Percentiles rank a stretch among this genome's conserved stretches.
phyloP scores from a whole-genome alignment of 2,888 invertebrate genomes.

The Synergus gifuensis region DNA sequence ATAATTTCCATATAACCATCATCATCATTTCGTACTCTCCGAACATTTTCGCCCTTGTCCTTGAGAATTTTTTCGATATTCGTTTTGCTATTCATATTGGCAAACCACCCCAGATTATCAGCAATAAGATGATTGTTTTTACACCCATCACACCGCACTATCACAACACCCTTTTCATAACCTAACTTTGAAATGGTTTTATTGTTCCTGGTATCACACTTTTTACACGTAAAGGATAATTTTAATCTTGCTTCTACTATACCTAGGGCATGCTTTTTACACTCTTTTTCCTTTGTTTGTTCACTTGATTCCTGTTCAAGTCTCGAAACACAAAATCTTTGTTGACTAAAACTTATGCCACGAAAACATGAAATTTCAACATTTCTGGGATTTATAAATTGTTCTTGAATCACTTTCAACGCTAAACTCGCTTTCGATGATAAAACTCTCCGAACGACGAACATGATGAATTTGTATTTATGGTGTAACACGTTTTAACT shows the following conservation, averaged over 20 bases:
- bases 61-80: constrained; percentile 96
- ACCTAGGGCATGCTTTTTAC: constrained; percentile 61
- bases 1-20: constrained; percentile 79
- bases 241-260: constrained; percentile 82
- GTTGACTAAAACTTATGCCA: constrained; percentile 7
- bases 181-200: constrained; percentile 91
- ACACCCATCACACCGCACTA: constrained; percentile 93
- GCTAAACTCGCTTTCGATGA: not conserved
- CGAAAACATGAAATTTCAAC: not conserved
- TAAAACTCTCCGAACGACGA: constrained; percentile 12
- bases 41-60: constrained; percentile 91
- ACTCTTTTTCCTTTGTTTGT: constrained; percentile 19
- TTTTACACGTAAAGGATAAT: constrained; percentile 93
- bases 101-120: constrained; percentile 97
- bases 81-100: constrained; percentile 84
- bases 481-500: not conserved
- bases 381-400: constrained; percentile 1
- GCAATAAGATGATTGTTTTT: constrained; percentile 95
- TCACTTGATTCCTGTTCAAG: not conserved
- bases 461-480: constrained; percentile 8
- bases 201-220: constrained; percentile 87
- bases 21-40: constrained; percentile 76
- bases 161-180: constrained; percentile 93
- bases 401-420: not conserved
- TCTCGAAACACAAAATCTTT: constrained; percentile 14